Evolutionary conservation across 2,797 vertebrate species (phyloP).

Genomic region (Crocodylus rhombifer): DNA sequence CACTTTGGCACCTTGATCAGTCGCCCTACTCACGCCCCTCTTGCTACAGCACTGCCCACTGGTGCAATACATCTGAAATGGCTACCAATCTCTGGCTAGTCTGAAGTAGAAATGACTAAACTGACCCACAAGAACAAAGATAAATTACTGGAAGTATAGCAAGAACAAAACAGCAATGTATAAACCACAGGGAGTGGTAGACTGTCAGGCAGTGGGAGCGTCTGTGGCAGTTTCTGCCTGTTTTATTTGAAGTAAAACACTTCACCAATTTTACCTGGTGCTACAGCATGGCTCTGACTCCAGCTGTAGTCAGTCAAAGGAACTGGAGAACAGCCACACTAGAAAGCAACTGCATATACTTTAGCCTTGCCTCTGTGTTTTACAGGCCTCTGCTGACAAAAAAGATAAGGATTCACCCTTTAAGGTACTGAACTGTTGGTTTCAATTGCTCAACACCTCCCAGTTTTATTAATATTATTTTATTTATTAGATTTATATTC

Average conservation of each 20-base stretch:
- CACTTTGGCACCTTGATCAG: too few species aligned
- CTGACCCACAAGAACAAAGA: background rate
- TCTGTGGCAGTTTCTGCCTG: background rate
- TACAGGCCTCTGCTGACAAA: background rate
- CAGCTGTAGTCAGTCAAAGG: background rate
- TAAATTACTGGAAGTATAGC: background rate
- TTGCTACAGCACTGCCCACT: too few species aligned
- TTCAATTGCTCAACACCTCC: background rate
- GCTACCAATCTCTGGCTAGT: background rate
- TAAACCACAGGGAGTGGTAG: background rate
- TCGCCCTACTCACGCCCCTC: too few species aligned
- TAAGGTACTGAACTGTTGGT: background rate
- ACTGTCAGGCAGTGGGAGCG: background rate
- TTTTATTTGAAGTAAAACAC: background rate
- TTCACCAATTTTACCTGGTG: background rate
- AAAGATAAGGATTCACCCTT: background rate
- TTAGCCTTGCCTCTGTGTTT: background rate
- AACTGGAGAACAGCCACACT: background rate
- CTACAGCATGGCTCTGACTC: background rate
- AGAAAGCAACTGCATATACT: background rate
- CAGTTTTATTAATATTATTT: background rate
- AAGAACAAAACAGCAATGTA: background rate
- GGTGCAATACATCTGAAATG: too few species aligned
- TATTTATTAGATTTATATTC: too few species aligned
- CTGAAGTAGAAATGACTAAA: background rate